Percentiles rank a stretch among this genome's conserved stretches.
These are phyloP conservation scores for Cyclophora punctaria DNA, from an alignment of 2,888 invertebrate genomes.

Conservation along the genomic window DNA sequence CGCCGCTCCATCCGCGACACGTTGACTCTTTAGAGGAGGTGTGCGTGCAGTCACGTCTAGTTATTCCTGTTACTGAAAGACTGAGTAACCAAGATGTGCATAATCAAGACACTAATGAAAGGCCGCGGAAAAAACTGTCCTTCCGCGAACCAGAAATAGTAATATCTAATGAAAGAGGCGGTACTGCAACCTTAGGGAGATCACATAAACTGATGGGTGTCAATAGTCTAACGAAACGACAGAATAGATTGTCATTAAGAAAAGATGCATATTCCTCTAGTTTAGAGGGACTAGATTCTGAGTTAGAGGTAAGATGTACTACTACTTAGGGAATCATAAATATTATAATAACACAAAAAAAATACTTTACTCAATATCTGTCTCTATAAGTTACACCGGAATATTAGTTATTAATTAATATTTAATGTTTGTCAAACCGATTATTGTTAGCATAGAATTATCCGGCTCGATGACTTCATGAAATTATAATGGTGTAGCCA, in stretches of 20 bases:
- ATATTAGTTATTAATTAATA: constrained; percentile 3
- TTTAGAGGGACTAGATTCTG: constrained; percentile 74
- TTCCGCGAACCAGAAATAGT: constrained; percentile 90
- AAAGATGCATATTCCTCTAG: constrained; percentile 55
- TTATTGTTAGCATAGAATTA: constrained; percentile 17
- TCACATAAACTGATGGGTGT: constrained; percentile 65
- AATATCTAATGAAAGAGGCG: constrained; percentile 27
- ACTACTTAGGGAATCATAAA: constrained; percentile 2
- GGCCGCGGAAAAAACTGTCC: constrained; percentile 89
- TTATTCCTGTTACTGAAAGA: constrained; percentile 60
- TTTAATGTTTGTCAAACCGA: constrained; percentile 13
- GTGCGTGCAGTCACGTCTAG: constrained; percentile 58
- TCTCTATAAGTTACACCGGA: too few relatives aligned
- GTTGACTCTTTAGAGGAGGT: constrained; percentile 56
- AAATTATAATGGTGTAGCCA: constrained; percentile 17
- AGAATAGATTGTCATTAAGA: constrained; percentile 46
- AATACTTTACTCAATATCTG: too few relatives aligned
- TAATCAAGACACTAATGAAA: constrained; percentile 56
- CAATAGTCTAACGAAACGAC: constrained; percentile 50
- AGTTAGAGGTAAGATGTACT: constrained; percentile 71
- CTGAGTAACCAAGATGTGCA: constrained; percentile 42
- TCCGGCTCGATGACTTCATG: constrained; percentile 20
- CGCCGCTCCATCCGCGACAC: constrained; percentile 36
- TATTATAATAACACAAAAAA: too few relatives aligned
- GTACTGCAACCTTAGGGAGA: constrained; percentile 48